Conservation (phyloP, 2,888 invertebrate species). For the Esperia sulphurella region DNA sequence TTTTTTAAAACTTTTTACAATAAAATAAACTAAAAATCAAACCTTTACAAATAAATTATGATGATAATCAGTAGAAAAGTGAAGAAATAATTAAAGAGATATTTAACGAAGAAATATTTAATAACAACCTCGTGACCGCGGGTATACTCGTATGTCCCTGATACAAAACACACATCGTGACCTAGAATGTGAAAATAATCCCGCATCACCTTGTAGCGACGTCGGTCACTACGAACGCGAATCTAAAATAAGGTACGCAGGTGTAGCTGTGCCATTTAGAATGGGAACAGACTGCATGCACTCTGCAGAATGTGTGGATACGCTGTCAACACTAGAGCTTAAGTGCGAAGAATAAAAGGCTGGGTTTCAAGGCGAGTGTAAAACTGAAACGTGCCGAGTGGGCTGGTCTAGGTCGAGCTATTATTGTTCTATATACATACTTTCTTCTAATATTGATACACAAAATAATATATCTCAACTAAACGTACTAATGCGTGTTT, state of each 20-base stretch:
- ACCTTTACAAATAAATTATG: not conserved
- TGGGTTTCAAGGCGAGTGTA: constrained; percentile 31
- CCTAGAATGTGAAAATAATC: constrained; percentile 76
- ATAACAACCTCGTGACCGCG: constrained; percentile 34
- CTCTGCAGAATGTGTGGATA: constrained; percentile 21
- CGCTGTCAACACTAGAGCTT: constrained; percentile 30
- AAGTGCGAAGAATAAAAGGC: constrained; percentile 30
- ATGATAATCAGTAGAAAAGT: not conserved
- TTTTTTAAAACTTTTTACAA: too few species aligned
- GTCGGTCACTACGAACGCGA: constrained; percentile 54
- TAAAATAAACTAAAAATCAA: not conserved
- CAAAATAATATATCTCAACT: too few species aligned
- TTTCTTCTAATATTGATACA: constrained; percentile 31
- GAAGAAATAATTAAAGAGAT: constrained; percentile 5
- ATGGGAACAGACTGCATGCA: constrained; percentile 28
- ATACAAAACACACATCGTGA: constrained; percentile 63
- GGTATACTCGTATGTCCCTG: constrained; percentile 60
- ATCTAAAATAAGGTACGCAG: constrained; percentile 70
- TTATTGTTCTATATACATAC: constrained; percentile 21
- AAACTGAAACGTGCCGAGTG: constrained; percentile 19
- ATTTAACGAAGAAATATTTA: constrained; percentile 33
- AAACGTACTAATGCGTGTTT: too few species aligned
- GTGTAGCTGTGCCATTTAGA: constrained; percentile 57
- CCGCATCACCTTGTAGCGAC: constrained; percentile 67
- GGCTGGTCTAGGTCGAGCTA: constrained; percentile 17